Conservation (phyloP, 2,888 invertebrate species). For the Himalopsyche japonica region DNA sequence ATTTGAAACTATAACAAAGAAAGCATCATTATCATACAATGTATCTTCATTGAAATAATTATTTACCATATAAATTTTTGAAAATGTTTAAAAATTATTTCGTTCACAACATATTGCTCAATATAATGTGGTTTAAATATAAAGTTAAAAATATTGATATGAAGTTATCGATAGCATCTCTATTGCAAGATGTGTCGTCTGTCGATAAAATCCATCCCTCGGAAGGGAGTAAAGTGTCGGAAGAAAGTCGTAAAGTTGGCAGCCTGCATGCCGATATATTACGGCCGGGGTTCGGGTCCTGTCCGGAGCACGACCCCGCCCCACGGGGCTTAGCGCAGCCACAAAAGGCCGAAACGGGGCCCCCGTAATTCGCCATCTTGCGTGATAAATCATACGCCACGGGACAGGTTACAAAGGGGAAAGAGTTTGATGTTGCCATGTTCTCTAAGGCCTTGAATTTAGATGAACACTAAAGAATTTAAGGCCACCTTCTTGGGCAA, state of each 20-base stretch:
- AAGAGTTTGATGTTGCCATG: background rate
- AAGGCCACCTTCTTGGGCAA: too few species aligned
- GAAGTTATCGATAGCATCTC: background rate
- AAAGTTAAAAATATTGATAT: background rate
- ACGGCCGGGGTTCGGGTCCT: background rate
- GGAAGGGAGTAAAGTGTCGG: background rate
- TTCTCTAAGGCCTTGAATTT: background rate
- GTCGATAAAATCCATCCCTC: conserved; percentile 1
- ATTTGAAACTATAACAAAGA: too few species aligned
- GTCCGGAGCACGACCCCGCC: conserved; percentile 1
- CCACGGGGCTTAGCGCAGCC: background rate
- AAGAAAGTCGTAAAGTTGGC: conserved; percentile 1
- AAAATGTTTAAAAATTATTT: too few species aligned
- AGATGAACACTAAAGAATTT: background rate
- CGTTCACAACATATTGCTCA: too few species aligned
- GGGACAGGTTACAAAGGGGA: background rate
- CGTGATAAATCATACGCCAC: background rate
- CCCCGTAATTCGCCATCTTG: background rate
- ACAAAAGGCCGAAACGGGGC: background rate
- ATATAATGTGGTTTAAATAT: too few species aligned
- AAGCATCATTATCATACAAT: too few species aligned
- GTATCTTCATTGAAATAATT: too few species aligned
- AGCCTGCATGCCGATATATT: background rate
- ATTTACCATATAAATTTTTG: too few species aligned
- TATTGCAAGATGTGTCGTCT: background rate